Conservation (phyloP, 2,113 vertebrate genomes). For the Daboia siamensis region DNA sequence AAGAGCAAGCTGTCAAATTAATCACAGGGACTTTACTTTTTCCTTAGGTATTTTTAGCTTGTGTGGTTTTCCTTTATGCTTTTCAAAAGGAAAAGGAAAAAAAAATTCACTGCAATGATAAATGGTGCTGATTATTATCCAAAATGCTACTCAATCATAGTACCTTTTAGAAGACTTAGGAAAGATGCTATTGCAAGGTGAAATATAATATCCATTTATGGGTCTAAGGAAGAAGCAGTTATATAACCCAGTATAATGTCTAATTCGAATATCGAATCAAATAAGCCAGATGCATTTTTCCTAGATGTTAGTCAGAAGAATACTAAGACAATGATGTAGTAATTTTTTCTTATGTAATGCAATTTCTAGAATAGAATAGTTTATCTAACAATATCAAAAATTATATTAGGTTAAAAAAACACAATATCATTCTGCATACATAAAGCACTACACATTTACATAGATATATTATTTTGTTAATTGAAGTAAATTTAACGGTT, state of each 20-base stretch:
- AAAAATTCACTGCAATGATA: conserved; percentile 42
- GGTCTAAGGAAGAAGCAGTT: background rate
- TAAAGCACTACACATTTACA: background rate
- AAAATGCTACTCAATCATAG: conserved; percentile 27
- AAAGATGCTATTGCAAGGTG: conserved; percentile 28
- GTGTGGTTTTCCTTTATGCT: conserved; percentile 6
- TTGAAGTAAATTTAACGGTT: background rate
- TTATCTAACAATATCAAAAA: background rate
- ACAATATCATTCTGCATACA: background rate
- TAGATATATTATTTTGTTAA: background rate
- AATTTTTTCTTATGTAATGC: background rate
- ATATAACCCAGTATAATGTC: background rate
- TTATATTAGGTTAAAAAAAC: background rate
- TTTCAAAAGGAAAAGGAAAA: conserved; percentile 5
- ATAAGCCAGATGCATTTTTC: background rate
- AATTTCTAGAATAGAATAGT: background rate
- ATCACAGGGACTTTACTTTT: conserved; percentile 1
- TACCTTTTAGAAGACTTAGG: conserved; percentile 30
- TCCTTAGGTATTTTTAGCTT: conserved; percentile 25
- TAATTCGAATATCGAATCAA: background rate
- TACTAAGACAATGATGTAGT: background rate
- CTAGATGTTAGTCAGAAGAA: background rate
- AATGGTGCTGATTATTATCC: conserved; percentile 46
- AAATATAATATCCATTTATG: conserved; percentile 27
- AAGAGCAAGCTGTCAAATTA: background rate